Conservation (phyloP, 53 echinoderm and acorn worm genomes). For the Patiria pectinifera region DNA sequence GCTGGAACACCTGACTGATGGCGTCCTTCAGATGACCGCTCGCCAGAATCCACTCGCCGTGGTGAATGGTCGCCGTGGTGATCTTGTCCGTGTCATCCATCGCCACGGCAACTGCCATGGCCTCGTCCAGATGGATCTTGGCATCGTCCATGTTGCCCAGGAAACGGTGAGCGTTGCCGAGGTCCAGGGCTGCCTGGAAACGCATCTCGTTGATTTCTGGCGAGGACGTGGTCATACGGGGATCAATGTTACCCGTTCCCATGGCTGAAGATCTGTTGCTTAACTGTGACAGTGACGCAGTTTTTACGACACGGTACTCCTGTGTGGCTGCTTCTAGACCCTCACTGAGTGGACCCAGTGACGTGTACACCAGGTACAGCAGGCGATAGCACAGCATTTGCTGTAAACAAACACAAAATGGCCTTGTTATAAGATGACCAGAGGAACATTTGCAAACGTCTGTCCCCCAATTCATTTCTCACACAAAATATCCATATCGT, state of each 20-base stretch:
- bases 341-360: conserved; percentile 54
- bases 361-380: conserved; percentile 40
- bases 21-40: conserved; percentile 64
- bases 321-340: conserved; percentile 34
- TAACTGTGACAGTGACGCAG: not conserved
- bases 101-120: conserved; percentile 24
- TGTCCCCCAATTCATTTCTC: not conserved
- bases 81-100: conserved; percentile 44
- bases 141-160: conserved; percentile 59
- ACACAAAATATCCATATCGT: no score
- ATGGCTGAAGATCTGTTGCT: not conserved
- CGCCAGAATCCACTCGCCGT: conserved; percentile 57
- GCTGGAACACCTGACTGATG: conserved; percentile 40
- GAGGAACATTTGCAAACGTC: not conserved
- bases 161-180: conserved; percentile 66
- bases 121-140: conserved; percentile 29
- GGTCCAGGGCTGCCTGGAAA: conserved; percentile 59
- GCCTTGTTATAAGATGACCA: no score
- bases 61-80: conserved; percentile 44
- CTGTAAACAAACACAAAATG: conserved; percentile 8
- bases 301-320: conserved; percentile 25
- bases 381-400: conserved; percentile 46
- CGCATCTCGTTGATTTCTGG: conserved; percentile 10
- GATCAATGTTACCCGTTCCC: not conserved
- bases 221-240: not conserved